phyloP scores from a whole-genome alignment of 2,888 invertebrate genomes.

The Phlogophora meticulosa region DNA sequence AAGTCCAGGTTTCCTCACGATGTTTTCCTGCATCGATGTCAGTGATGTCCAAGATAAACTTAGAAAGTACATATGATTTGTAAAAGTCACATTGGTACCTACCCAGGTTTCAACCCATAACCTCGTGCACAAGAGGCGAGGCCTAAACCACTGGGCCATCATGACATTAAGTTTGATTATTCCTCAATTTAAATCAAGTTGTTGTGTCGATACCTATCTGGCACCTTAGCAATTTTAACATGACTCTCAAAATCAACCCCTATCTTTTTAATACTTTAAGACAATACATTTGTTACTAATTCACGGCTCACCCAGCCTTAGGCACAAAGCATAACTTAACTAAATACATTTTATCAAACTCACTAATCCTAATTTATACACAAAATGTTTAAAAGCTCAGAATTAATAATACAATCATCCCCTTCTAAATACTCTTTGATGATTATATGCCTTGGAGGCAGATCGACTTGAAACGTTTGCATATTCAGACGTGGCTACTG shows the following conservation, averaged over 20 bases:
- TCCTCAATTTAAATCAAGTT: too few species aligned
- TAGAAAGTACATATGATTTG: too few species aligned
- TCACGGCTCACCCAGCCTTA: background rate
- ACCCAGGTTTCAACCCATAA: too few species aligned
- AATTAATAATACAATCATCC: conserved; percentile 60
- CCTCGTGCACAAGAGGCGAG: too few species aligned
- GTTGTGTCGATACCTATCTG: too few species aligned
- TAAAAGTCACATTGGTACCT: too few species aligned
- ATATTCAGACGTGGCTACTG: conserved; percentile 26
- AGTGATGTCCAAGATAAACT: too few species aligned
- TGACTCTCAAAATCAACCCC: background rate
- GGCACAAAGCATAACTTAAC: conserved; percentile 24
- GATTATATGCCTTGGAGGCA: conserved; percentile 59
- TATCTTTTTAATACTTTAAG: conserved; percentile 16
- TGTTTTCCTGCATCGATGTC: too few species aligned
- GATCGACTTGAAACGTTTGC: conserved; percentile 43
- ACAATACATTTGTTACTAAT: conserved; percentile 13
- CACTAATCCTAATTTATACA: conserved; percentile 55
- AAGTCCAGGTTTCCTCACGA: too few species aligned
- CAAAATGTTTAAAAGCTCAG: conserved; percentile 61
- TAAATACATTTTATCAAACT: conserved; percentile 25
- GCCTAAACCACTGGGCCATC: too few species aligned
- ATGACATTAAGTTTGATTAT: too few species aligned
- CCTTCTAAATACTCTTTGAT: conserved; percentile 63
- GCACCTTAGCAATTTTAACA: too few species aligned